Evolutionary conservation across 2,113 vertebrate species (phyloP), one percentile per base, ranked within the genome.

Genomic region (Caloenas nicobarica): DNA sequence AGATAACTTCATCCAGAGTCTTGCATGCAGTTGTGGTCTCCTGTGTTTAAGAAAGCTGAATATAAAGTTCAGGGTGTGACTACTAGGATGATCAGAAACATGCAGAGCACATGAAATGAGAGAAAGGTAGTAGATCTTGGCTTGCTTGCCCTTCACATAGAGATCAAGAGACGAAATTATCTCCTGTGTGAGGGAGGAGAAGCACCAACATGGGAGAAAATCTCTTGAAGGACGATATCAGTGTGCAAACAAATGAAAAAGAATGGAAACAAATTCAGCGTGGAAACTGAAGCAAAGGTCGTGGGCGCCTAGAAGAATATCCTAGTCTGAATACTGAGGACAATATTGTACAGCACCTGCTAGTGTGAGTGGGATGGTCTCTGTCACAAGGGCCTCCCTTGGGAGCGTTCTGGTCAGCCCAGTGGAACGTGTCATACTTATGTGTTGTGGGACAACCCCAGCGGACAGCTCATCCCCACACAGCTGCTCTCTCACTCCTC

Each of bases 381-480:
- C 34, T 29, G 9, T 33, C 14, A 11, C 16, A 42, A 5, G 5
- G 18, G 15, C 7, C 10, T 94, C 46, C 19, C 13, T 53, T 79
- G 21, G 24, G 21, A 62, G 7, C 2, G 4, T n/a, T 69, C 23
- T 24, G 5, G 7, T 71, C 66, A 86, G 10, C 26, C 46, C 40
- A 33, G 6, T 25, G 48, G 26, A 69, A 61, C 19, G 8, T 38
- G 29, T 36, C 25, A 69, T 22, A 6, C 19, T 18, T 17, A 21
- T 0, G 0, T 19, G 15, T 7, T 66, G 17, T 62, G 26, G 7
- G n/a, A 33, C 57, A 46, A n/a, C 10, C 3, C 7, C 3, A 0
- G 8, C 26, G 19, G 12, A 11, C 9, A 89, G 15, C 16, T 70
- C 15, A 69, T 38, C 22, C 26, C 36, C 14, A 44, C 28, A 11